These are phyloP conservation scores for Gymnoscopelus microlampas DNA, from an alignment of 2,797 vertebrate species.

Conservation along the genomic window DNA sequence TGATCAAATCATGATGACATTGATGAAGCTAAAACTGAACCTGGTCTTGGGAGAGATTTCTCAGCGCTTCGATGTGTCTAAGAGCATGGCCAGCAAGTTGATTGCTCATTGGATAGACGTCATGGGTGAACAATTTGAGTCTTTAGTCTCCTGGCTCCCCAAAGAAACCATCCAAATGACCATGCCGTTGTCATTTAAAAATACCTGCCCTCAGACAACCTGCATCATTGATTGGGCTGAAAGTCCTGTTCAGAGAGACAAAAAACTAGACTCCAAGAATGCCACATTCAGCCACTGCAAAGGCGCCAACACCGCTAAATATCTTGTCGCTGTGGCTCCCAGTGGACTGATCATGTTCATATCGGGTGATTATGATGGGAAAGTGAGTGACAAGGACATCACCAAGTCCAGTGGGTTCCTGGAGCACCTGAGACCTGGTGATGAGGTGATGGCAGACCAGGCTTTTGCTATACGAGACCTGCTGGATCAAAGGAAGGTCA, in stretches of 20 bases:
- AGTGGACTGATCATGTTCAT: slow-evolving; percentile 7
- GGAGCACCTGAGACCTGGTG: slow-evolving; percentile 20
- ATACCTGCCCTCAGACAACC: not conserved
- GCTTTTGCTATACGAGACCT: slow-evolving; percentile 17
- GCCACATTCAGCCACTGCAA: slow-evolving; percentile 18
- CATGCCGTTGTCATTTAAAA: slow-evolving; percentile 6
- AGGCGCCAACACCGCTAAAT: slow-evolving; percentile 2
- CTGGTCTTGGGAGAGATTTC: slow-evolving; percentile 1
- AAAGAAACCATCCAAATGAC: slow-evolving; percentile 6
- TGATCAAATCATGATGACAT: slow-evolving; percentile 17
- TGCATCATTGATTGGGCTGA: slow-evolving; percentile 21
- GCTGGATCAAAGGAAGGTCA: slow-evolving; percentile 21
- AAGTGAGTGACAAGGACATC: slow-evolving; percentile 14
- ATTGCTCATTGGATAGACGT: slow-evolving; percentile 18
- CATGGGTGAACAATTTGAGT: slow-evolving; percentile 11
- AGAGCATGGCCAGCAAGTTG: not conserved
- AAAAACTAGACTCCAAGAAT: slow-evolving; percentile 8
- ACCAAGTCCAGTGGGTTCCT: not conserved
- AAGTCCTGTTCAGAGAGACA: not conserved
- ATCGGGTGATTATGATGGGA: slow-evolving; percentile 13
- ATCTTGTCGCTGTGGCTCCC: slow-evolving; percentile 4
- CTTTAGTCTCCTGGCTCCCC: slow-evolving; percentile 8
- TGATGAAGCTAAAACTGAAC: slow-evolving; percentile 25
- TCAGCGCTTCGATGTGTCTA: slow-evolving; percentile 8
- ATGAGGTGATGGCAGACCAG: slow-evolving; percentile 28